Evolutionary conservation across 2,888 invertebrate genomes (phyloP).

Genomic region (Meandrusa payeni): DNA sequence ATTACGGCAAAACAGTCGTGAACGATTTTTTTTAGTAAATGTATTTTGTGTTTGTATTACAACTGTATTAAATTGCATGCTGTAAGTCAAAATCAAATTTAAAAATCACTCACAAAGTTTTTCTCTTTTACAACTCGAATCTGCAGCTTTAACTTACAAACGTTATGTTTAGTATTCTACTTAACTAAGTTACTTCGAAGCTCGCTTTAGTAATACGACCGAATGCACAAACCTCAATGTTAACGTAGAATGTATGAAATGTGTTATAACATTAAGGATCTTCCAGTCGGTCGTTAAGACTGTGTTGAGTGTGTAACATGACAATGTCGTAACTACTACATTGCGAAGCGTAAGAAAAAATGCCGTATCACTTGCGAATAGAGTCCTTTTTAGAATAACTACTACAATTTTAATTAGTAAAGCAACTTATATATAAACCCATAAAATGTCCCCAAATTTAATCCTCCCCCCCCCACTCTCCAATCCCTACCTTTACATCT

Average conservation of each 20-base stretch:
- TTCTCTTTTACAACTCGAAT: slow-evolving; percentile 17
- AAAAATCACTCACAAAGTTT: slow-evolving; percentile 33
- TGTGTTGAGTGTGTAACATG: slow-evolving; percentile 55
- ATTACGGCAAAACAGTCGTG: too few relatives aligned
- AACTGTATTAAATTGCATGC: slow-evolving; percentile 29
- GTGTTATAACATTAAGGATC: slow-evolving; percentile 31
- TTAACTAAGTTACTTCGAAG: slow-evolving; percentile 32
- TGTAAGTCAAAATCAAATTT: slow-evolving; percentile 29
- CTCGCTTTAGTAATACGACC: slow-evolving; percentile 48
- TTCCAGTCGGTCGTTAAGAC: slow-evolving; percentile 45
- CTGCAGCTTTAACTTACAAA: slow-evolving; percentile 22
- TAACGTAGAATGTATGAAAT: neutral
- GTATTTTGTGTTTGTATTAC: neutral
- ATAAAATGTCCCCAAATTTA: too few relatives aligned
- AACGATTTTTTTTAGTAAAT: too few relatives aligned
- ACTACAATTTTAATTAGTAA: neutral
- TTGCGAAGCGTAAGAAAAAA: slow-evolving; percentile 12
- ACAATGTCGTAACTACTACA: slow-evolving; percentile 21
- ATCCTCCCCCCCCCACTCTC: too few relatives aligned
- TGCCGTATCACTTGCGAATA: neutral
- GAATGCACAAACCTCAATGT: slow-evolving; percentile 19
- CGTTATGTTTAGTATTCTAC: slow-evolving; percentile 5
- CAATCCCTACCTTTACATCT: too few relatives aligned
- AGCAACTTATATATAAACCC: too few relatives aligned
- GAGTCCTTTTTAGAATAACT: neutral